Conservation (phyloP, 2,113 vertebrate species). For the Sinosuthora webbiana region DNA sequence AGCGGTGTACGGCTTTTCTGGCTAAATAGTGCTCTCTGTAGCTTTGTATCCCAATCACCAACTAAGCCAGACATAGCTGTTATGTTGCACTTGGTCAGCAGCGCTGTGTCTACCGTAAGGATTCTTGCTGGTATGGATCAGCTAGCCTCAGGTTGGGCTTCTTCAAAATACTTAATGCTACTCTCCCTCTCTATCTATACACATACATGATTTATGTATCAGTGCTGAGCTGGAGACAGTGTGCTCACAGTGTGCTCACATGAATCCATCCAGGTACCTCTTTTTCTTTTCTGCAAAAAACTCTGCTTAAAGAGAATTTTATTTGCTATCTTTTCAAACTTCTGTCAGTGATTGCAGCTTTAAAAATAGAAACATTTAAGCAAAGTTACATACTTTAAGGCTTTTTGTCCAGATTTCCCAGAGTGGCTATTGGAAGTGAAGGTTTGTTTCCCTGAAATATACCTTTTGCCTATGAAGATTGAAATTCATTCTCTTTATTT, state of each 20-base stretch:
- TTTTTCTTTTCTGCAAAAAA: not conserved
- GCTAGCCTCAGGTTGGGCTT: not conserved
- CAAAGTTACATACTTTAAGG: not conserved
- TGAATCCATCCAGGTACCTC: not conserved
- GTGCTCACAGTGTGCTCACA: not conserved
- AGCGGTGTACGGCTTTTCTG: rapidly evolving
- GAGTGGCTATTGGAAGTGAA: not conserved
- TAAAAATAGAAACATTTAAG: not conserved
- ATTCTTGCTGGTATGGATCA: not conserved
- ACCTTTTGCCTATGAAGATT: not conserved
- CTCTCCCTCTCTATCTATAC: no score
- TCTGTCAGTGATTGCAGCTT: not conserved
- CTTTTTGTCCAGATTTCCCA: not conserved
- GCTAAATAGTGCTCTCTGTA: not conserved
- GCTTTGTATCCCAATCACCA: not conserved
- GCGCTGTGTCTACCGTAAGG: not conserved
- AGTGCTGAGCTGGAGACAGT: not conserved
- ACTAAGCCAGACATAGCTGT: not conserved
- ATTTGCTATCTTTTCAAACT: not conserved
- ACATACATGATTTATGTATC: not conserved
- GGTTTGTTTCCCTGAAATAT: not conserved
- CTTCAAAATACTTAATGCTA: not conserved
- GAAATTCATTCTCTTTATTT: not conserved
- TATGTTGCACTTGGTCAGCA: not conserved
- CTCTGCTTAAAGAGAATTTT: not conserved